These are phyloP conservation scores for Rhodinocichla rosea DNA, from an alignment of 2,113 vertebrate genomes.

Conservation along the genomic window DNA sequence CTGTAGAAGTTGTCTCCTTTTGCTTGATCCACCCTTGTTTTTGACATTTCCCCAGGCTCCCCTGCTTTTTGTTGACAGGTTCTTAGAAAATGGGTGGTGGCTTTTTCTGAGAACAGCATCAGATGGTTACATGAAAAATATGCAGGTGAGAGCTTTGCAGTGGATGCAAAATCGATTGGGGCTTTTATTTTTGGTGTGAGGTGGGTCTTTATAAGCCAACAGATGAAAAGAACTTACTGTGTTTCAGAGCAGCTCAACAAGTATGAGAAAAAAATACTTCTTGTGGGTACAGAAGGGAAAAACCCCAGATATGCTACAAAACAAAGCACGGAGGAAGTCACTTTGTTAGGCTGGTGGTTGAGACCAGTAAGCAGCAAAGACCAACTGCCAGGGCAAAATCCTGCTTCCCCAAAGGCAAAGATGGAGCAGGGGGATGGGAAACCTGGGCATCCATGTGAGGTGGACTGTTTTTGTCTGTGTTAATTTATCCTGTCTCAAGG, in stretches of 20 bases:
- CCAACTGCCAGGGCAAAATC: background rate
- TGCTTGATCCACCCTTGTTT: slow-evolving; percentile 62
- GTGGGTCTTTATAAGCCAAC: background rate
- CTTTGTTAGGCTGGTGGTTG: background rate
- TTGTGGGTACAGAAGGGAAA: background rate
- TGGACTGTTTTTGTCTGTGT: background rate
- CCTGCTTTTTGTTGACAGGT: slow-evolving; percentile 4
- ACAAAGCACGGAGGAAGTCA: background rate
- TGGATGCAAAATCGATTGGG: background rate
- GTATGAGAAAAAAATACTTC: background rate
- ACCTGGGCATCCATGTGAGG: accelerated
- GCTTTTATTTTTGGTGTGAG: background rate
- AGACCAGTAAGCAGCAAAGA: background rate
- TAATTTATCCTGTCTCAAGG: background rate
- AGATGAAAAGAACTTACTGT: background rate
- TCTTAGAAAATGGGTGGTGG: slow-evolving; percentile 58
- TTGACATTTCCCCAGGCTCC: background rate
- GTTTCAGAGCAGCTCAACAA: background rate
- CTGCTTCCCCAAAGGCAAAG: background rate
- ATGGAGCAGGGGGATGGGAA: background rate
- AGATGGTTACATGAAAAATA: slow-evolving; percentile 24
- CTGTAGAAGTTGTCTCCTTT: background rate
- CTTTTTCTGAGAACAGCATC: background rate
- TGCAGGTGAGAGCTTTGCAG: background rate
- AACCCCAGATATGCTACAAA: background rate